A percentile compares a stretch with the other conserved stretches of the same genome.
These are phyloP conservation scores for Cylloceria caligata DNA, from an alignment of 2,888 invertebrate species.

Conservation along the genomic window DNA sequence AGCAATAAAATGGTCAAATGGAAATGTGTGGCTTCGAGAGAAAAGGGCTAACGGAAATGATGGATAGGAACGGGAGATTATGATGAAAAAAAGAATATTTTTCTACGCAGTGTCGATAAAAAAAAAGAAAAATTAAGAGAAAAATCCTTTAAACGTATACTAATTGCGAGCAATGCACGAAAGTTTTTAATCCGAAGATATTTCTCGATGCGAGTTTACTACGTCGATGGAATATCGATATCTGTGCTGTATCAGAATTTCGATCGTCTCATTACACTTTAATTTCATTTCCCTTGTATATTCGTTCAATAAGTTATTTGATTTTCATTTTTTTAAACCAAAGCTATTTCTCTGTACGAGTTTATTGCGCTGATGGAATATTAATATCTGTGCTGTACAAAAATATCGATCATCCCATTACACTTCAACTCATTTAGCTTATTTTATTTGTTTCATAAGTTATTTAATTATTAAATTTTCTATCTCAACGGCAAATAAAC, in stretches of 20 bases:
- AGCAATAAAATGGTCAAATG: conserved; percentile 40
- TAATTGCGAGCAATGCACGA: conserved; percentile 39
- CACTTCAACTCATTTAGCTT: neutral
- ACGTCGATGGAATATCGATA: neutral
- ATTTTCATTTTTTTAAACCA: conserved; percentile 52
- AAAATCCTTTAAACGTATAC: conserved; percentile 54
- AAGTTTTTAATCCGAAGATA: conserved; percentile 69
- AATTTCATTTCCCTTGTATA: neutral
- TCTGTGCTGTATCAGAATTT: conserved; percentile 9
- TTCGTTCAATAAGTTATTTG: neutral
- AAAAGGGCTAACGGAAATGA: conserved; percentile 38
- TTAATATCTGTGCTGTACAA: conserved; percentile 7
- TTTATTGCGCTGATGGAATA: conserved; percentile 3
- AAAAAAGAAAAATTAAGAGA: conserved; percentile 44
- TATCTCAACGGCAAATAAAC: neutral
- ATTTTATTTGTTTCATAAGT: neutral
- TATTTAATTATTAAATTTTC: neutral
- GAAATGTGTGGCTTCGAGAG: neutral
- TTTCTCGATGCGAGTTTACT: conserved; percentile 16
- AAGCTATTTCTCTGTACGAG: conserved; percentile 54
- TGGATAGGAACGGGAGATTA: conserved; percentile 71
- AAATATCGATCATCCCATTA: neutral
- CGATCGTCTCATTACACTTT: neutral
- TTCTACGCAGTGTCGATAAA: conserved; percentile 79
- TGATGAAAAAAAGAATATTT: conserved; percentile 75